Base-by-base conservation (phyloP, 2,797 vertebrate species). In the Ctenochaetus hawaiiensis region DNA sequence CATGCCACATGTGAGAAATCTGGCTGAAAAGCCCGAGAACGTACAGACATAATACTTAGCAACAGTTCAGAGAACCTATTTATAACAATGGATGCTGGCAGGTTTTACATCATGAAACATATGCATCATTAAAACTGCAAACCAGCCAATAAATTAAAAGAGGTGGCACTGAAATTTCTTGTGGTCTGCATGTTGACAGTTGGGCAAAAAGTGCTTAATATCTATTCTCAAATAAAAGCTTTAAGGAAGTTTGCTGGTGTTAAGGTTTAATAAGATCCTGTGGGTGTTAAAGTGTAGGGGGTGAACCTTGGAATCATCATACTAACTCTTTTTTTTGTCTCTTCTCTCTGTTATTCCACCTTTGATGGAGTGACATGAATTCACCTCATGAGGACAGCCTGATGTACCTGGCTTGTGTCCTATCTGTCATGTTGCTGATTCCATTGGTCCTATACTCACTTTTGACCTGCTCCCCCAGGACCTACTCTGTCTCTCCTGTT, bases 1-100 rank as follows among this genome's bases (percentile, higher is more conserved):
- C 30, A 30, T 5, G 30, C 30, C 30, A 30, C 30, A 44, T 26
- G 62, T 6, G 49, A 51, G 10, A 44, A 26, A 3, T 37, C 49
- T 16, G 45, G 34, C 6, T 10, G 43, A 60, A n/a, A 41, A 47
- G 16, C 14, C 18, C 14, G 4, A 39, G 34, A n/a, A 14, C 23
- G 39, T 39, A 17, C 8, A 44, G 22, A 18, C 10, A 53, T 43
- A 8, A 67, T 63, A 59, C 47, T 34, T 57, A 23, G 10, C 43
- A 62, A 60, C 51, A 34, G 18, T 23, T 72, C 17, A 67, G 23
- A 44, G 4, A 8, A 77, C 68, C 4, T 51, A 54, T 65, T 73
- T 68, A 41, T 54, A 78, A 62, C 22, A 72, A 26, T 68, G 17
- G 13, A 59, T 63, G 41, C 43, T 30, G 26, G 63, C 8, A 11